Percentiles rank a stretch among this genome's conserved stretches.
Conservation (phyloP, 2,113 vertebrate genomes). For the Atlantisia rogersi region DNA sequence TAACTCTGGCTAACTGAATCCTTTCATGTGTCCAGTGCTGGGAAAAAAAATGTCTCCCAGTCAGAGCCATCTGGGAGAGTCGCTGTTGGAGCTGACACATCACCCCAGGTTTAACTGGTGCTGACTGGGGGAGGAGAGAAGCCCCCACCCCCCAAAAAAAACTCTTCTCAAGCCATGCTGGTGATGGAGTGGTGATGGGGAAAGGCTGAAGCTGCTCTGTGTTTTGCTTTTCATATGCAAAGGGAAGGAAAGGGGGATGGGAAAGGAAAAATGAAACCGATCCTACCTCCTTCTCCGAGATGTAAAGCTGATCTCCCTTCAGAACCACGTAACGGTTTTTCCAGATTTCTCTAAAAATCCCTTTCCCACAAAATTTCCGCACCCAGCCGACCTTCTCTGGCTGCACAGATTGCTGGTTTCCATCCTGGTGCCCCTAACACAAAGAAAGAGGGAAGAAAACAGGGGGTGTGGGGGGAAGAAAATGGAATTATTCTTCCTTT, state of each 20-base stretch:
- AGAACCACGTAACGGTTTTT: constrained; percentile 92
- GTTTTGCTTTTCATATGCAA: not conserved
- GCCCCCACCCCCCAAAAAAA: not conserved
- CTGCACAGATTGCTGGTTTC: constrained; percentile 73
- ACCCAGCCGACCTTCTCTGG: constrained; percentile 96
- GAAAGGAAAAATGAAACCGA: not conserved
- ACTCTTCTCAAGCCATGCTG: not conserved
- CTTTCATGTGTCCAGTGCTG: not conserved
- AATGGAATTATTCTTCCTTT: not conserved
- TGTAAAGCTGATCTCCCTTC: constrained; percentile 89
- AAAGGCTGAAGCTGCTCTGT: not conserved
- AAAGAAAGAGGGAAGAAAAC: not conserved
- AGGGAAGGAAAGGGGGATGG: not conserved
- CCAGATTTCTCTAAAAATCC: constrained; percentile 97
- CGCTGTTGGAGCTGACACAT: not conserved
- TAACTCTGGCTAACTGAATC: not conserved
- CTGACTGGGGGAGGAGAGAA: not conserved
- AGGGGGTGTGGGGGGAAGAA: not conserved
- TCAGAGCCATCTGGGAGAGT: not conserved
- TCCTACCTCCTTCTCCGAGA: constrained; percentile 94
- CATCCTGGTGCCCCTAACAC: constrained; percentile 84
- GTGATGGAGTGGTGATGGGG: not conserved
- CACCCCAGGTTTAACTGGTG: not conserved
- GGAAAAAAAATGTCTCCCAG: constrained; percentile 25
- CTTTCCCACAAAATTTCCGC: constrained; percentile 92